A percentile compares a stretch with the other conserved stretches of the same genome.
Evolutionary conservation across 1,140 invertebrate genomes (phyloP).

Genomic region (Drosophila virilis): DNA sequence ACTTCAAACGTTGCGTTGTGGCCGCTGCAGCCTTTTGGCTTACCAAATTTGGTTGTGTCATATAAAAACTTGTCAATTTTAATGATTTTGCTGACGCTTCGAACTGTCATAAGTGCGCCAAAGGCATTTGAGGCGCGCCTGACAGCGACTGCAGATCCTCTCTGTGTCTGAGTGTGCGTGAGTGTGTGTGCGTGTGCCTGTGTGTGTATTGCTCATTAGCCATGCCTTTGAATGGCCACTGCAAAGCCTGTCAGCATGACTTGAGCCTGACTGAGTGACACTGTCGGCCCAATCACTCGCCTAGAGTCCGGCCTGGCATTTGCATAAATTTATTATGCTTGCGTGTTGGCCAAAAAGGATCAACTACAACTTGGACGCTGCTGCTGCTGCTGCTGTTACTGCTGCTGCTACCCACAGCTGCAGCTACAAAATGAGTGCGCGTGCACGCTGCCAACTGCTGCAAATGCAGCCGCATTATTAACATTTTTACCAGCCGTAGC

Average conservation of each 20-base stretch:
- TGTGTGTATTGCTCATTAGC: slow-evolving; percentile 69
- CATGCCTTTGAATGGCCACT: slow-evolving; percentile 52
- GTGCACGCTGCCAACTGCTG: slow-evolving; percentile 60
- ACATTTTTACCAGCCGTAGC: slow-evolving; percentile 57
- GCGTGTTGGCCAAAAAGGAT: slow-evolving; percentile 64
- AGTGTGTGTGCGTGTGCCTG: slow-evolving; percentile 22
- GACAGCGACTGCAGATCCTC: slow-evolving; percentile 26
- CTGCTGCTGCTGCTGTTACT: background rate
- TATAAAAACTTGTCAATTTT: slow-evolving; percentile 84
- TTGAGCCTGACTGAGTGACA: slow-evolving; percentile 49
- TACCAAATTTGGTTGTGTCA: slow-evolving; percentile 76
- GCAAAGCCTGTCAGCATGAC: slow-evolving; percentile 53
- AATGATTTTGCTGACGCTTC: slow-evolving; percentile 84
- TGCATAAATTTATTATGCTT: slow-evolving; percentile 73
- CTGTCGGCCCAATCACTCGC: slow-evolving; percentile 48
- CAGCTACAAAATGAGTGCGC: slow-evolving; percentile 62
- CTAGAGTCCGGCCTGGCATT: slow-evolving; percentile 44
- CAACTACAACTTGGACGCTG: slow-evolving; percentile 21
- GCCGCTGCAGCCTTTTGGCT: slow-evolving; percentile 43
- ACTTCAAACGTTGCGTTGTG: slow-evolving; percentile 75
- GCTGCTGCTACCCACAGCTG: slow-evolving; percentile 22
- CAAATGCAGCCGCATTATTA: slow-evolving; percentile 74
- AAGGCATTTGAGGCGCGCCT: slow-evolving; percentile 62
- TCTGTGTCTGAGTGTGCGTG: background rate
- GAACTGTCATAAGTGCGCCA: slow-evolving; percentile 83